These are phyloP conservation scores for Dromas ardeola DNA, from an alignment of 2,113 vertebrate species.

Conservation along the genomic window DNA sequence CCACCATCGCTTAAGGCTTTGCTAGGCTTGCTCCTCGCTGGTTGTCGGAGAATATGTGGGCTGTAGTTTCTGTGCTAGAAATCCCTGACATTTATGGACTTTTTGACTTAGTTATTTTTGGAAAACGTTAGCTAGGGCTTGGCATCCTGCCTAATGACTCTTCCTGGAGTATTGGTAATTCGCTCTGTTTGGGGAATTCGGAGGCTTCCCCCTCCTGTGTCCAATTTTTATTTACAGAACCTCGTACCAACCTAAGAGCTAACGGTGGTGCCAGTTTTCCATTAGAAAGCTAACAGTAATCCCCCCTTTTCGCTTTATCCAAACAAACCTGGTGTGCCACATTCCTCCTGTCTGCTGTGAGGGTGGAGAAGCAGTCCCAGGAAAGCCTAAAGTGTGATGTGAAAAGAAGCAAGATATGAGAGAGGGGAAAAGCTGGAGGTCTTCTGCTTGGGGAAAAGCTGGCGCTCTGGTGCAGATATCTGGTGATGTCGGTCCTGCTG, in stretches of 20 bases:
- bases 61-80: neutral
- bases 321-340: conserved; percentile 12
- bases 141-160: neutral
- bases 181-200: rapidly evolving
- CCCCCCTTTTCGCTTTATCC: neutral
- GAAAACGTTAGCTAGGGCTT: neutral
- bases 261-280: rapidly evolving
- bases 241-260: neutral
- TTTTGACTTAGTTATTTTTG: neutral
- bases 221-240: neutral
- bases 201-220: neutral
- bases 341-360: neutral
- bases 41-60: rapidly evolving
- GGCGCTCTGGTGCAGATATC: neutral
- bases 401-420: neutral
- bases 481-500: rapidly evolving
- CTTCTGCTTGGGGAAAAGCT: neutral
- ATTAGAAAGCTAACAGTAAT: neutral
- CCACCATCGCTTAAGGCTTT: neutral
- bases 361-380: neutral
- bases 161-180: neutral
- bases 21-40: neutral
- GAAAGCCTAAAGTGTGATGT: neutral
- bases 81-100: neutral
- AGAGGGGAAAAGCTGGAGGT: neutral